Percentiles rank a stretch among this genome's conserved stretches.
phyloP scores from a whole-genome alignment of 2,797 vertebrate species.

The Halcyon smyrnensis region DNA sequence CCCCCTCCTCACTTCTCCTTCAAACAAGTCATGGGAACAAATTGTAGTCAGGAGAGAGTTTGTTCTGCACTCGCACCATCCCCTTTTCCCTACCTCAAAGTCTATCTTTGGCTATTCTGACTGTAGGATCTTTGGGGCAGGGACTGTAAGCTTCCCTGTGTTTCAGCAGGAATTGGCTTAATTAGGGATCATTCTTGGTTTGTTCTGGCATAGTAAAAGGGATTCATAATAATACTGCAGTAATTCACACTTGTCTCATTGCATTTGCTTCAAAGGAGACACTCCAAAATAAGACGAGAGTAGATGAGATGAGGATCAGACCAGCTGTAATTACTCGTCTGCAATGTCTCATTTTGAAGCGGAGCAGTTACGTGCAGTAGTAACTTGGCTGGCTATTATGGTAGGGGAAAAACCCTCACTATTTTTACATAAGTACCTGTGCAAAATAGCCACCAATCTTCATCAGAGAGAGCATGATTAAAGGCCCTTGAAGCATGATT shows the following conservation, averaged over 20 bases:
- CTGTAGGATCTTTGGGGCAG: not conserved
- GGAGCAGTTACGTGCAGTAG: not conserved
- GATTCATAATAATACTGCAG: conserved; percentile 9
- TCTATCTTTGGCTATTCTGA: not conserved
- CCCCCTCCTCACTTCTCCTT: not conserved
- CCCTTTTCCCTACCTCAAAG: not conserved
- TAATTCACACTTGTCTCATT: not conserved
- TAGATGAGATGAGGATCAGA: conserved; percentile 35
- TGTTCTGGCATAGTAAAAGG: conserved; percentile 16
- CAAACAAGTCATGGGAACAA: not conserved
- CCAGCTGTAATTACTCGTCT: conserved; percentile 45
- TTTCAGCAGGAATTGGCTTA: conserved; percentile 12
- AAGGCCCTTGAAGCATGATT: conserved; percentile 29
- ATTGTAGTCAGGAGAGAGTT: not conserved
- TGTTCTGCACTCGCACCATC: not conserved
- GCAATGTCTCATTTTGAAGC: not conserved
- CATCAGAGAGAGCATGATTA: conserved; percentile 30
- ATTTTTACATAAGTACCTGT: conserved; percentile 9
- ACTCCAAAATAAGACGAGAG: conserved; percentile 40
- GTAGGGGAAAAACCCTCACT: not conserved
- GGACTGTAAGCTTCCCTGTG: not conserved
- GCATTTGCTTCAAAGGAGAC: conserved; percentile 48
- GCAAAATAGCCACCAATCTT: not conserved
- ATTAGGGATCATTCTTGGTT: not conserved
- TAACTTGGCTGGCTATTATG: not conserved